phyloP scores from a whole-genome alignment of 2,797 vertebrate genomes.

The Molossus alvarezi region DNA sequence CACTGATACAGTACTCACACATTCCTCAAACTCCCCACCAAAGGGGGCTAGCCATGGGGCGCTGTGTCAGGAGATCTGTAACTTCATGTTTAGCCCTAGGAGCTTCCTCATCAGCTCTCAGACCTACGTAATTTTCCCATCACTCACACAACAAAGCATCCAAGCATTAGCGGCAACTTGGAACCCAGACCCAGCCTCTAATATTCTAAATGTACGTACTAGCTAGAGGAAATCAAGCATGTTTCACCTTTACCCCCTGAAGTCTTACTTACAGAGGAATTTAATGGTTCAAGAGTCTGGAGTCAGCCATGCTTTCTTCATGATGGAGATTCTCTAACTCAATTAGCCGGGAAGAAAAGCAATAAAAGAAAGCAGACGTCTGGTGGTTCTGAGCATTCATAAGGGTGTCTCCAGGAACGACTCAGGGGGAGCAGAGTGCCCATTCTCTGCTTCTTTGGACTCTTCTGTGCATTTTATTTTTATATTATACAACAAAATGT shows the following conservation, averaged over 20 bases:
- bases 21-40: background rate
- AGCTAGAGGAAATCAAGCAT: background rate
- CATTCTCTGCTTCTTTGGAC: conserved; percentile 16
- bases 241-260: conserved; percentile 38
- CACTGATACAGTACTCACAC: background rate
- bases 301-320: conserved; percentile 60
- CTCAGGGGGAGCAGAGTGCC: background rate
- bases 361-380: conserved; percentile 68
- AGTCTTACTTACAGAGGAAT: conserved; percentile 20
- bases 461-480: conserved; percentile 28
- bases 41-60: background rate
- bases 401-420: conserved; percentile 56
- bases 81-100: background rate
- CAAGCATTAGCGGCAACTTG: background rate
- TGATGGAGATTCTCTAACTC: conserved; percentile 67
- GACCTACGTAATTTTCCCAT: accelerated
- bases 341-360: conserved; percentile 73
- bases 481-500: background rate
- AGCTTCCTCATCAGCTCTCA: background rate
- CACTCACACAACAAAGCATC: background rate
- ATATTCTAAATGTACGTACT: background rate
- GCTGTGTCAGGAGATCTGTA: background rate
- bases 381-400: conserved; percentile 53
- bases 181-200: background rate
- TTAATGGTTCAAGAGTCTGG: background rate